Evolutionary conservation across 2,888 invertebrate genomes (phyloP).

Genomic region (Resseliella maxima): DNA sequence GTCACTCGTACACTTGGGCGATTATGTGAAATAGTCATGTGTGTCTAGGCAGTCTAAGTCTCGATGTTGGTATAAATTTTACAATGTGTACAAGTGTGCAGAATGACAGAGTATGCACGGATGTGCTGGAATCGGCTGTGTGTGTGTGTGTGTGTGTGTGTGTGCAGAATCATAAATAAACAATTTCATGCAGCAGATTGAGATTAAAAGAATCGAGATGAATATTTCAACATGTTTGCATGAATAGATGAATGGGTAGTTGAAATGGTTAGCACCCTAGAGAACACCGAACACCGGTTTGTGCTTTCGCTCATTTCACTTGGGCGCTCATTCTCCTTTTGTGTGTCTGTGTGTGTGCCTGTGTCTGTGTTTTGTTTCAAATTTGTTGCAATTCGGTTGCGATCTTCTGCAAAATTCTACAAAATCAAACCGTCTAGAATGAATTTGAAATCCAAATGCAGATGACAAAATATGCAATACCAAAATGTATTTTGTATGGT

Average conservation of each 20-base stretch:
- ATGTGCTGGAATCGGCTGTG: neutral
- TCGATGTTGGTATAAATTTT: constrained; percentile 33
- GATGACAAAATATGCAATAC: constrained; percentile 16
- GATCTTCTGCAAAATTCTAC: no score
- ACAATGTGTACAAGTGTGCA: neutral
- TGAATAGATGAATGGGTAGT: constrained; percentile 46
- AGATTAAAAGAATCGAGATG: constrained; percentile 54
- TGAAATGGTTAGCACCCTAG: neutral
- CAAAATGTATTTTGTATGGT: neutral
- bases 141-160: neutral
- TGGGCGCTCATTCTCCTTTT: neutral
- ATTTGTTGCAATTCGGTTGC: no score
- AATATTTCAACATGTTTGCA: constrained; percentile 45
- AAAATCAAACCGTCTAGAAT: neutral
- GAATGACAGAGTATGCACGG: neutral
- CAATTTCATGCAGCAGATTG: constrained; percentile 38
- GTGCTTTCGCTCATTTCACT: no score
- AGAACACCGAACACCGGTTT: no score
- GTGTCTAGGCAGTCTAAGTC: neutral
- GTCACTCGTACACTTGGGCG: neutral
- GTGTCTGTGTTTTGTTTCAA: neutral
- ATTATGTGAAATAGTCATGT: neutral
- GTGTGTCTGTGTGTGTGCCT: neutral
- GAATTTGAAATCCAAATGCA: neutral
- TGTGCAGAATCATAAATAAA: constrained; percentile 49